Evolutionary conservation across 2,113 vertebrate genomes (phyloP).

Genomic region (Nerophis lumbriciformis): DNA sequence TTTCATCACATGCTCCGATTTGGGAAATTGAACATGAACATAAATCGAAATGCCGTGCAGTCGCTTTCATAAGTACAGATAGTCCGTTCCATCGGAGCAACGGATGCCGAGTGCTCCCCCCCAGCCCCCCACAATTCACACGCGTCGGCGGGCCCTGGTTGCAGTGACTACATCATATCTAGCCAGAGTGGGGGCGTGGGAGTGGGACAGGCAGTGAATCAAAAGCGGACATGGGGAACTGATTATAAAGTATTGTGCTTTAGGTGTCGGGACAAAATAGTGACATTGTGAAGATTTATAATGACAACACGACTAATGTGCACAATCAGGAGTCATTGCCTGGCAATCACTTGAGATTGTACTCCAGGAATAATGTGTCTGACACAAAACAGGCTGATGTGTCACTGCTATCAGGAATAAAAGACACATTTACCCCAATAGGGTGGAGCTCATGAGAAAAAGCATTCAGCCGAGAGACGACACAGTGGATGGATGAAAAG

Average conservation of each 20-base stretch:
- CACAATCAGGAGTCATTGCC: slow-evolving; percentile 25
- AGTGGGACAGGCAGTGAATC: slow-evolving; percentile 45
- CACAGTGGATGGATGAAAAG: neutral
- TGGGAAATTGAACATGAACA: neutral
- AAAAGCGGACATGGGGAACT: slow-evolving; percentile 38
- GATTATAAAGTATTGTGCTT: slow-evolving; percentile 40
- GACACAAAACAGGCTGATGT: neutral
- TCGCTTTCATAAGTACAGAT: slow-evolving; percentile 3
- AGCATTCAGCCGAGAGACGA: neutral
- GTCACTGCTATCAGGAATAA: neutral
- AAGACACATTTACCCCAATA: neutral
- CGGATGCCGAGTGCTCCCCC: slow-evolving; percentile 21
- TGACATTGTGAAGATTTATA: slow-evolving; percentile 18
- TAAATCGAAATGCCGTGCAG: neutral
- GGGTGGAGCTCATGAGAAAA: neutral
- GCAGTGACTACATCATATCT: slow-evolving; percentile 43
- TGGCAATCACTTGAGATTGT: slow-evolving; percentile 25
- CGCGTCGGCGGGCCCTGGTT: slow-evolving; percentile 34
- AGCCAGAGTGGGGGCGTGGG: slow-evolving; percentile 38
- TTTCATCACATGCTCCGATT: slow-evolving; percentile 1
- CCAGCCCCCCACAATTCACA: slow-evolving; percentile 38
- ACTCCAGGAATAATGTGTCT: neutral
- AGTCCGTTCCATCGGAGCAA: slow-evolving; percentile 20
- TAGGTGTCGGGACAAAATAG: slow-evolving; percentile 25
- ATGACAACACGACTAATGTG: slow-evolving; percentile 11